These are phyloP conservation scores for Muraenolepis orangiensis DNA, from an alignment of 2,797 vertebrate genomes.

Conservation along the genomic window DNA sequence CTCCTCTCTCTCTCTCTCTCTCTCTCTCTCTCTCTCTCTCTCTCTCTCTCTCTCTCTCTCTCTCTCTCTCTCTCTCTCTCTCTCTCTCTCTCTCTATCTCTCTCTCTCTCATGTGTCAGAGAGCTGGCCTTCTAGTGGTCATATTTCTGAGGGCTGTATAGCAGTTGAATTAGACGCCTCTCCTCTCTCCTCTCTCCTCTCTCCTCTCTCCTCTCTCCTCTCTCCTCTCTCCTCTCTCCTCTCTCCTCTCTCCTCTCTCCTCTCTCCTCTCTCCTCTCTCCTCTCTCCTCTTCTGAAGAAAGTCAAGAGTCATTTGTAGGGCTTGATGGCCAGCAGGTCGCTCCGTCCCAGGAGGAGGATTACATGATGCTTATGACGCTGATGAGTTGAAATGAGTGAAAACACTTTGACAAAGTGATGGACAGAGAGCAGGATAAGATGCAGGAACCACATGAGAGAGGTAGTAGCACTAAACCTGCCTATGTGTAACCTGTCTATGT, in stretches of 20 bases:
- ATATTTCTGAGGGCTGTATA: not conserved
- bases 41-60: not conserved
- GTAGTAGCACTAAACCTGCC: too few relatives aligned
- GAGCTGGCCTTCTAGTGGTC: too few relatives aligned
- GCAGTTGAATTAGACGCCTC: not conserved
- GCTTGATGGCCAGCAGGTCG: not conserved
- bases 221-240: not conserved
- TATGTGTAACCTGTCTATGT: too few relatives aligned
- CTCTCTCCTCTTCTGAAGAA: not conserved
- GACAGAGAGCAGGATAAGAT: not conserved
- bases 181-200: not conserved
- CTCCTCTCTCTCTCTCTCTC: not conserved
- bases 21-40: too few relatives aligned
- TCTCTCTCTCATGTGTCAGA: too few relatives aligned
- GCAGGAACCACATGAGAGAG: not conserved
- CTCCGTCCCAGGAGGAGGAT: not conserved
- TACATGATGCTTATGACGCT: not conserved
- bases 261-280: not conserved
- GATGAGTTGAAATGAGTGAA: too few relatives aligned
- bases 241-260: not conserved
- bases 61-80: not conserved
- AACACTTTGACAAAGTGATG: too few relatives aligned
- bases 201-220: not conserved
- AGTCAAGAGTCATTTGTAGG: not conserved
- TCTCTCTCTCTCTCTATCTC: not conserved